Conservation (phyloP, 2,113 vertebrate species). For the Fregata magnificens region DNA sequence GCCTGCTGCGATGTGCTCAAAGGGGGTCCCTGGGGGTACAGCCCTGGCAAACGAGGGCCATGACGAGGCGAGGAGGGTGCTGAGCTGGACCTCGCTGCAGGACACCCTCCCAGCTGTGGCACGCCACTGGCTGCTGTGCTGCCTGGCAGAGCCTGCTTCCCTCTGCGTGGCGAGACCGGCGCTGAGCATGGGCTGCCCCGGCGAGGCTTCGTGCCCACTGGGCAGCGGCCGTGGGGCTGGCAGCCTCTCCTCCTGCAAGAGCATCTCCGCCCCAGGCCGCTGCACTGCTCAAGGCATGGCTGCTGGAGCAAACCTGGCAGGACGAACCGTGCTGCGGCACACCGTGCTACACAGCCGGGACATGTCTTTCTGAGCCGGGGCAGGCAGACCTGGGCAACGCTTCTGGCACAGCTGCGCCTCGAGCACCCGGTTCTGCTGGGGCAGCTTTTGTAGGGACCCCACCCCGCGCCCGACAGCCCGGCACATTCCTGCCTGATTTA, state of each 20-base stretch:
- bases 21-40: not conserved
- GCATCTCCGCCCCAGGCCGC: not conserved
- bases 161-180: not conserved
- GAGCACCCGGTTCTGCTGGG: not conserved
- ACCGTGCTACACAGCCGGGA: accelerated
- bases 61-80: not conserved
- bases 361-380: not conserved
- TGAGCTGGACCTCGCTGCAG: not conserved
- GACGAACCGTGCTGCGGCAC: not conserved
- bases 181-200: not conserved
- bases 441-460: not conserved
- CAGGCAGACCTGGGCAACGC: not conserved
- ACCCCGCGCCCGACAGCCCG: not conserved
- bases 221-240: not conserved
- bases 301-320: not conserved
- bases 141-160: not conserved
- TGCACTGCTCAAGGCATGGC: not conserved
- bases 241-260: not conserved
- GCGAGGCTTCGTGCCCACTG: accelerated
- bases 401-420: not conserved
- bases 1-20: not conserved
- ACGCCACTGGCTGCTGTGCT: accelerated
- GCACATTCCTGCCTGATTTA: conserved; percentile 61
- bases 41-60: not conserved
- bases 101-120: accelerated